phyloP scores from a whole-genome alignment of 2,888 invertebrate species.

The Ophioninae sp. region DNA sequence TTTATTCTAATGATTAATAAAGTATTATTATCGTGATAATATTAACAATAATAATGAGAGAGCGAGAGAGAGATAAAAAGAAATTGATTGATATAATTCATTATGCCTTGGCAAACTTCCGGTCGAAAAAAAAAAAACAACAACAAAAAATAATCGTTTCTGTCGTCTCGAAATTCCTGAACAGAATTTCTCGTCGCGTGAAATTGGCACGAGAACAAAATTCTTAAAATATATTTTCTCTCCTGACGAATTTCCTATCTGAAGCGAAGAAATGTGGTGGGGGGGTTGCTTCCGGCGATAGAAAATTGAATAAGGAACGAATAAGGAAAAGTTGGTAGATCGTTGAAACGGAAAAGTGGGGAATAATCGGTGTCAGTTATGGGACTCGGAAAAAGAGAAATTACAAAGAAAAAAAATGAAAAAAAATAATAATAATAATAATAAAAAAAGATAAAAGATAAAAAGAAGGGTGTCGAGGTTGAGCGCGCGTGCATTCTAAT shows the following conservation, averaged over 20 bases:
- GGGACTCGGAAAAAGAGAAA: slow-evolving; percentile 7
- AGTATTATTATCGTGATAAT: no score
- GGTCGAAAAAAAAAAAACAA: background rate
- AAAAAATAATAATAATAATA: background rate
- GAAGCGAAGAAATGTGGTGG: background rate
- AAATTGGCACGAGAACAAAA: background rate
- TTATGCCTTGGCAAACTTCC: no score
- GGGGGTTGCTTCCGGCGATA: slow-evolving; percentile 12
- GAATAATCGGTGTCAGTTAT: slow-evolving; percentile 18
- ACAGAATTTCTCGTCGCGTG: no score
- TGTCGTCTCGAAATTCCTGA: no score
- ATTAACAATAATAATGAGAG: no score
- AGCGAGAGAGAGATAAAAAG: no score
- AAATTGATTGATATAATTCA: no score
- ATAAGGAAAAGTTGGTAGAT: slow-evolving; percentile 13
- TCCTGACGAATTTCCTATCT: slow-evolving; percentile 27
- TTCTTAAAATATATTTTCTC: slow-evolving; percentile 21
- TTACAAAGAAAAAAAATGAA: slow-evolving; percentile 2
- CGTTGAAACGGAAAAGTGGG: slow-evolving; percentile 17
- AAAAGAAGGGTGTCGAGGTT: slow-evolving; percentile 18
- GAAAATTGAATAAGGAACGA: background rate
- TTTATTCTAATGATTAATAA: no score
- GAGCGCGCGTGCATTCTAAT: slow-evolving; percentile 47
- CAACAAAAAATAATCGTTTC: background rate
- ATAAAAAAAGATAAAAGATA: slow-evolving; percentile 1